phyloP scores from a whole-genome alignment of 1,140 invertebrate genomes.

The Globodera ellingtonae region DNA sequence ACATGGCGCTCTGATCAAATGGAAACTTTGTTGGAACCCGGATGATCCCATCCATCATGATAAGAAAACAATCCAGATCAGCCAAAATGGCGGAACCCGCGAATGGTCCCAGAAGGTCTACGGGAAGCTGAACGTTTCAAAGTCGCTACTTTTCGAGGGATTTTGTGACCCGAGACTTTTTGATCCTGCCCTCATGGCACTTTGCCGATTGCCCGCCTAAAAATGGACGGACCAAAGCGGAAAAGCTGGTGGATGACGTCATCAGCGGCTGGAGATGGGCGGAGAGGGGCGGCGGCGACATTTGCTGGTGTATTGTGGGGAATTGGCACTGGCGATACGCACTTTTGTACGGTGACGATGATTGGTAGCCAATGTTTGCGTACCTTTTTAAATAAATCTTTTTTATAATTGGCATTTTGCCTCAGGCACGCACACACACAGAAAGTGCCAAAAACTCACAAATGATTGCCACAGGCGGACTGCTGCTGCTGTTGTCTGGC shows the following conservation, averaged over 20 bases:
- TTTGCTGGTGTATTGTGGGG: slow-evolving; percentile 55
- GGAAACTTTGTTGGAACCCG: too few relatives aligned
- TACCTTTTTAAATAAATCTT: slow-evolving; percentile 49
- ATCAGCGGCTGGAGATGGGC: not conserved
- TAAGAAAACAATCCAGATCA: too few relatives aligned
- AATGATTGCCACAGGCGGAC: too few relatives aligned
- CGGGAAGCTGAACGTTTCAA: too few relatives aligned
- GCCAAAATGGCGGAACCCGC: too few relatives aligned
- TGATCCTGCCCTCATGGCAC: not conserved
- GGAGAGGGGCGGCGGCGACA: slow-evolving; percentile 1
- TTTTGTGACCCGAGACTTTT: too few relatives aligned
- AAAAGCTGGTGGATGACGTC: slow-evolving; percentile 12
- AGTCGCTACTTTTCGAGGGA: too few relatives aligned
- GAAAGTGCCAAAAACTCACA: not conserved
- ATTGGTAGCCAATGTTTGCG: slow-evolving; percentile 61
- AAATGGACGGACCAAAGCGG: not conserved
- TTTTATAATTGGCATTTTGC: not conserved
- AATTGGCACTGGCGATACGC: slow-evolving; percentile 62
- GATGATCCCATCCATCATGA: too few relatives aligned
- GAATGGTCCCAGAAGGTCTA: too few relatives aligned
- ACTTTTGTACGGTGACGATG: slow-evolving; percentile 55
- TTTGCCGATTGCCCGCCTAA: not conserved
- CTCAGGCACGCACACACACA: not conserved
- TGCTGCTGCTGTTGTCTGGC: too few relatives aligned
- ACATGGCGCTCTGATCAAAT: too few relatives aligned